phyloP scores from a whole-genome alignment of 2,888 invertebrate species.

The Leptarthrus brevirostris region DNA sequence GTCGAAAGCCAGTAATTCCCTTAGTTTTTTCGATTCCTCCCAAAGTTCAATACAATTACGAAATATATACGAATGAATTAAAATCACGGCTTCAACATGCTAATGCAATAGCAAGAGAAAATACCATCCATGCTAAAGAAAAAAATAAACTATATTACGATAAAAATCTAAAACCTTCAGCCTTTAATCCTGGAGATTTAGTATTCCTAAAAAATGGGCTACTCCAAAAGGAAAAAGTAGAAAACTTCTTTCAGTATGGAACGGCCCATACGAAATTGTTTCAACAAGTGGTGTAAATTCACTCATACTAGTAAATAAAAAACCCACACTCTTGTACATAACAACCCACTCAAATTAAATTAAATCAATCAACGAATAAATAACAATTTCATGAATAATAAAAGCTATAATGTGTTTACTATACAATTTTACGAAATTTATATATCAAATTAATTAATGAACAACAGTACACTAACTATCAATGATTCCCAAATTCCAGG shows the following conservation, averaged over 20 bases:
- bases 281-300: not conserved
- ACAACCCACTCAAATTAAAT: not conserved
- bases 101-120: no score
- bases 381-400: not conserved
- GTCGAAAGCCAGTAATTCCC: no score
- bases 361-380: not conserved
- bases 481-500: no score
- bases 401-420: not conserved
- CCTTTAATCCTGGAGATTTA: not conserved
- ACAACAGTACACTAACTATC: no score
- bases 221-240: not conserved
- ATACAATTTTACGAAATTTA: no score
- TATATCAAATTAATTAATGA: no score
- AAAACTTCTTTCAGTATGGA: not conserved
- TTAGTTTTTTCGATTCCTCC: no score
- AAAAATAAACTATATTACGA: not conserved
- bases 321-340: not conserved
- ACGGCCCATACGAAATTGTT: not conserved
- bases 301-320: not conserved
- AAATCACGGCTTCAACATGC: no score
- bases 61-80: no score
- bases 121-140: not conserved
- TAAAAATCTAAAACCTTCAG: no score
- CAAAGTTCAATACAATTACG: no score
- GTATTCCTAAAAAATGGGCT: not conserved